phyloP scores from a whole-genome alignment of 2,113 vertebrate genomes.

The Microcebus murinus region DNA sequence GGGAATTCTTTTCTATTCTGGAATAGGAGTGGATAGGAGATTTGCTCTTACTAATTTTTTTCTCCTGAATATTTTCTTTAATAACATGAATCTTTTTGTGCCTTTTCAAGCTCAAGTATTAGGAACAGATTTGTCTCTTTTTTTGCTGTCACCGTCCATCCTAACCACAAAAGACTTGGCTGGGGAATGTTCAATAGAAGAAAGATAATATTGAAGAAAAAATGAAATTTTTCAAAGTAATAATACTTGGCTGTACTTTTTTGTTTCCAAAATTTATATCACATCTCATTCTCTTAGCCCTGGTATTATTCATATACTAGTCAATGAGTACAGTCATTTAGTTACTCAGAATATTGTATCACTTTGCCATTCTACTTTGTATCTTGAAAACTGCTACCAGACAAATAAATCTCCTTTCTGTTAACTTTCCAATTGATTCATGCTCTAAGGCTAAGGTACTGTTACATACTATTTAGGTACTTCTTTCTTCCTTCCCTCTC shows the following conservation, averaged over 20 bases:
- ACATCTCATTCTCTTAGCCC: neutral
- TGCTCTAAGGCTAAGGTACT: constrained; percentile 10
- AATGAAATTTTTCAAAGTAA: neutral
- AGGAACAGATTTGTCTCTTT: neutral
- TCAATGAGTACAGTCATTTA: neutral
- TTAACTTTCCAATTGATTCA: neutral
- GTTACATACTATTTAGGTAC: neutral
- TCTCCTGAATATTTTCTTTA: neutral
- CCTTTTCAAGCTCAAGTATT: constrained; percentile 8
- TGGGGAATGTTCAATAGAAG: neutral
- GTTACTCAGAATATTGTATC: constrained; percentile 32
- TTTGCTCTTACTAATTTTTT: constrained; percentile 15
- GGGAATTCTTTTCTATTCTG: constrained; percentile 12
- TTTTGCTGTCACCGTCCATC: neutral
- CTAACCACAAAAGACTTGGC: constrained; percentile 10
- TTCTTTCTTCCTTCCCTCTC: neutral
- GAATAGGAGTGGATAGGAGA: neutral
- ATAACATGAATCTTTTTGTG: neutral
- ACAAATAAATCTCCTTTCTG: neutral
- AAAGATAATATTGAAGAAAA: constrained; percentile 30
- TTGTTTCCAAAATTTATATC: neutral
- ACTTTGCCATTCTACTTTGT: neutral
- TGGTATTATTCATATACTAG: neutral
- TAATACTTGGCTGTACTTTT: neutral
- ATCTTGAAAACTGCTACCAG: neutral